A percentile compares a stretch with the other conserved stretches of the same genome.
Conservation (phyloP, 2,888 invertebrate species). For the Syritta pipiens region DNA sequence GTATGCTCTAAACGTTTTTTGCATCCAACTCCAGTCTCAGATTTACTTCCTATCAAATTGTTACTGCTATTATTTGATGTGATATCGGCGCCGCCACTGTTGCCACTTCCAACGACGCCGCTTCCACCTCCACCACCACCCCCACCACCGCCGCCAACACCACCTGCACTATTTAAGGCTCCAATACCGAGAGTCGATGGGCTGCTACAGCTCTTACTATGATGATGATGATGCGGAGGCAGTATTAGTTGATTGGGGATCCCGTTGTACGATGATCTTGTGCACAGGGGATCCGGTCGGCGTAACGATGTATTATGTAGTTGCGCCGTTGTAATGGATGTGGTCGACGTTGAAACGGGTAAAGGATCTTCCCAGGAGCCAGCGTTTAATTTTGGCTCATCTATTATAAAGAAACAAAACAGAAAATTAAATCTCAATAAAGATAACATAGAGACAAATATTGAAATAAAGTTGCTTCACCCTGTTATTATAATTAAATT, state of each 20-base stretch:
- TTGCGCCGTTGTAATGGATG: constrained; percentile 77
- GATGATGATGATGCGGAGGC: constrained; percentile 73
- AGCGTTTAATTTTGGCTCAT: constrained; percentile 88
- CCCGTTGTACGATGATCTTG: constrained; percentile 72
- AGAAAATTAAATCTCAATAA: background rate
- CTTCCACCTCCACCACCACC: constrained; percentile 53
- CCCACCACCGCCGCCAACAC: constrained; percentile 54
- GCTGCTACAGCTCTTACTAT: constrained; percentile 69
- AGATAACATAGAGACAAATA: no score
- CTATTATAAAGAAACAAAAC: constrained; percentile 79
- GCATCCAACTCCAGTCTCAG: constrained; percentile 75
- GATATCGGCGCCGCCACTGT: constrained; percentile 67
- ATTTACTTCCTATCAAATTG: constrained; percentile 72
- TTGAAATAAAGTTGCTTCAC: no score
- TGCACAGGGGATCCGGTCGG: constrained; percentile 72
- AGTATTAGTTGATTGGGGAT: constrained; percentile 71
- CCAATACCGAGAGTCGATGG: constrained; percentile 59
- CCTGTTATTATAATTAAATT: no score
- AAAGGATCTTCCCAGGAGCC: constrained; percentile 88
- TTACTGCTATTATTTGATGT: constrained; percentile 49
- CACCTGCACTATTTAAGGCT: constrained; percentile 40
- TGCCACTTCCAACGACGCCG: constrained; percentile 68
- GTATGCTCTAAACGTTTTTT: constrained; percentile 73
- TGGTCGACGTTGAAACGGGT: constrained; percentile 72
- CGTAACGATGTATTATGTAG: constrained; percentile 76